phyloP scores from a whole-genome alignment of 2,113 vertebrate genomes.

The Amia ocellicauda region DNA sequence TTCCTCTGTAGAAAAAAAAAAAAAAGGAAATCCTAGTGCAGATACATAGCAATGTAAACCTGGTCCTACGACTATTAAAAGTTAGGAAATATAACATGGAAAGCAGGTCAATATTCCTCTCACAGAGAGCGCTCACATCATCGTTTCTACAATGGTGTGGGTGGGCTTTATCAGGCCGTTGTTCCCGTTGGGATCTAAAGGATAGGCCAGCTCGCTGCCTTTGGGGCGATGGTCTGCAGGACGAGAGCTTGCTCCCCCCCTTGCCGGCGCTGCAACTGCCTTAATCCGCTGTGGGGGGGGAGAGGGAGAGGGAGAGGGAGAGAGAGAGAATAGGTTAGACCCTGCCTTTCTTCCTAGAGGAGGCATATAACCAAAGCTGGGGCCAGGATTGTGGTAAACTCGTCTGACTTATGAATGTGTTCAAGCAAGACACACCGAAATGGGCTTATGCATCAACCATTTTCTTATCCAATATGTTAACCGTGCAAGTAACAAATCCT shows the following conservation, averaged over 20 bases:
- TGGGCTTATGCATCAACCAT: no score
- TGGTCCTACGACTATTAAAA: constrained; percentile 86
- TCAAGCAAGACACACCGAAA: no score
- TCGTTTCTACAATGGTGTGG: constrained; percentile 95
- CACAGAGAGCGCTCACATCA: constrained; percentile 91
- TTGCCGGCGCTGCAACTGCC: constrained; percentile 82
- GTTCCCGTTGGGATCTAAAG: constrained; percentile 70
- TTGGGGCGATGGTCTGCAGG: constrained; percentile 66
- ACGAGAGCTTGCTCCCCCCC: constrained; percentile 69
- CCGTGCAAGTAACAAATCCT: no score
- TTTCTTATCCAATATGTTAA: no score
- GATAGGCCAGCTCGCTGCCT: constrained; percentile 61
- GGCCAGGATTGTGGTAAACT: no score
- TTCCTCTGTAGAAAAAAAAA: constrained; percentile 63
- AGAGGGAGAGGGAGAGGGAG: constrained; percentile 9
- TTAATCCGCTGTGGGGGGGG: constrained; percentile 80
- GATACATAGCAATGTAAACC: constrained; percentile 88
- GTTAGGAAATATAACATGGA: constrained; percentile 86
- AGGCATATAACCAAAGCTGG: no score
- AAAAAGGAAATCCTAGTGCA: constrained; percentile 79
- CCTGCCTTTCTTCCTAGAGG: no score
- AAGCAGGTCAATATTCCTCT: constrained; percentile 73
- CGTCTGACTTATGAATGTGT: no score
- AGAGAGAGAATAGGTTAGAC: background rate
- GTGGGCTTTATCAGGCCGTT: constrained; percentile 82